These are phyloP conservation scores for Abramis brama DNA, from an alignment of 2,113 vertebrate genomes.

Conservation along the genomic window DNA sequence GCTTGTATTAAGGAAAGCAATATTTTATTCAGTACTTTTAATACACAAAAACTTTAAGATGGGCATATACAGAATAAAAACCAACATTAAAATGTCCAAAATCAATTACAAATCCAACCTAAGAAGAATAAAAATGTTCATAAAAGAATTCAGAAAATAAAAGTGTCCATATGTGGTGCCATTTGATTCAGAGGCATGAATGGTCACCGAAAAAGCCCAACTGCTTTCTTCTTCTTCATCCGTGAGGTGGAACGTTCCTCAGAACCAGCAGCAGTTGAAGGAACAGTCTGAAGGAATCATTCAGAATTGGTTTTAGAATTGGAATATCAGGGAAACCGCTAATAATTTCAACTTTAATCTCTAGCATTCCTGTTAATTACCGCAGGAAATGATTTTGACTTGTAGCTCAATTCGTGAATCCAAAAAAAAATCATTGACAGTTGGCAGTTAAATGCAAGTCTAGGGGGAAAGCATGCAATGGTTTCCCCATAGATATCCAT, in stretches of 20 bases:
- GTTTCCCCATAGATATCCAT: not conserved
- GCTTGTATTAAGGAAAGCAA: not conserved
- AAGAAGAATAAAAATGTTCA: slow-evolving; percentile 10
- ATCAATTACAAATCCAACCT: not conserved
- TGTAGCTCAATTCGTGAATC: not conserved
- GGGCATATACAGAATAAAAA: not conserved
- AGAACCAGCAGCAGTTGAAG: not conserved
- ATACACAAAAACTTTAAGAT: not conserved
- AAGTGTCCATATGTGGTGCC: not conserved
- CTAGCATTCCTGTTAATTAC: not conserved
- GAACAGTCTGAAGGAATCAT: slow-evolving; percentile 40
- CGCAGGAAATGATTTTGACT: not conserved
- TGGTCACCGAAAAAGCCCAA: slow-evolving; percentile 74
- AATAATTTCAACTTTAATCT: not conserved
- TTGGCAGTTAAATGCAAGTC: not conserved
- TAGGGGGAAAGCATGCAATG: not conserved
- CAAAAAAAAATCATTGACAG: no score
- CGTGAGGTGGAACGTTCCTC: slow-evolving; percentile 54
- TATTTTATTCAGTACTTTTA: slow-evolving; percentile 3
- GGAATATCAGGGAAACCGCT: not conserved
- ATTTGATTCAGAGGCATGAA: not conserved
- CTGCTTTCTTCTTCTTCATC: slow-evolving; percentile 76
- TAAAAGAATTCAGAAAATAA: not conserved
- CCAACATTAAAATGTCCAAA: not conserved
- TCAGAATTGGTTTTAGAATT: not conserved